These are phyloP conservation scores for Nomia melanderi DNA, from an alignment of 1,140 invertebrate genomes.

Conservation along the genomic window DNA sequence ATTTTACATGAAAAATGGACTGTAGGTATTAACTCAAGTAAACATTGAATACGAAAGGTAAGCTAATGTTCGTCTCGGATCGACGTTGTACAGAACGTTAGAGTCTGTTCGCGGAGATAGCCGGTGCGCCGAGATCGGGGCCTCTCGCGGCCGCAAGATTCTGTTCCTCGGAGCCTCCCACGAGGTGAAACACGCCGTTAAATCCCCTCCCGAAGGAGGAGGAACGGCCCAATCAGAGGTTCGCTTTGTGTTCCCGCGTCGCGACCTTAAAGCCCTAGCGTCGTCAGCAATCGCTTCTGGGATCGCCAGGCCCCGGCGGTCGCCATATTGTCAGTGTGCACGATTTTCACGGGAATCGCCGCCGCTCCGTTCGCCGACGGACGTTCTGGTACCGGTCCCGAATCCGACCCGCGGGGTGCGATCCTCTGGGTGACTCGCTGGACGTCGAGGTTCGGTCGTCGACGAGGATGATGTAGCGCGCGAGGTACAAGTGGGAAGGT, in stretches of 20 bases:
- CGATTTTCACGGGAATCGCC: constrained; percentile 44
- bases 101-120: not conserved
- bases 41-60: no score
- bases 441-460: not conserved
- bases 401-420: not conserved
- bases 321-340: constrained; percentile 67
- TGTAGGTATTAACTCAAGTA: no score
- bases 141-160: not conserved
- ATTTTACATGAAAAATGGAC: no score
- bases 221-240: constrained; percentile 50
- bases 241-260: constrained; percentile 53
- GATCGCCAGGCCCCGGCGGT: constrained; percentile 18
- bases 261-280: constrained; percentile 48
- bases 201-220: constrained; percentile 30
- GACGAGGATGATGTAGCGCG: not conserved
- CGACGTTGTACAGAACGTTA: no score
- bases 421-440: not conserved
- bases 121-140: not conserved
- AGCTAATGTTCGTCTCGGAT: no score
- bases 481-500: no score
- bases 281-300: constrained; percentile 50
- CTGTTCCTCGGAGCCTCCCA: constrained; percentile 34
- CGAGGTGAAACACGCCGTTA: constrained; percentile 20
- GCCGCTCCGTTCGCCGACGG: no score
- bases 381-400: not conserved